Evolutionary conservation across 2,113 vertebrate genomes (phyloP), one percentile per base, ranked within the genome.

Genomic region (Malaclemys terrapin): DNA sequence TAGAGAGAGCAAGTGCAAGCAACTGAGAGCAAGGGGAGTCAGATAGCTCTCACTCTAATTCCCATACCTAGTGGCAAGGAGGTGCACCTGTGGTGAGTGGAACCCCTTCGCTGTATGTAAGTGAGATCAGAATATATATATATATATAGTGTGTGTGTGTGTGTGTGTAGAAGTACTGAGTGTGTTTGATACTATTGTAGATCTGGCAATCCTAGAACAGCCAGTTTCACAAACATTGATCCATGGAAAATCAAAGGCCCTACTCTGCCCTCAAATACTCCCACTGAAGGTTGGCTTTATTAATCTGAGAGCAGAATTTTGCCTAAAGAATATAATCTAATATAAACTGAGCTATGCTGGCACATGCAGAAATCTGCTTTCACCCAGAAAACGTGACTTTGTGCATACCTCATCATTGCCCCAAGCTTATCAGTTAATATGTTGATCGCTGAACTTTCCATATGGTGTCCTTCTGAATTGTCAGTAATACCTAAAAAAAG

Each of bases 251-350:
- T n/a, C 53, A 91, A 82, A 31, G 59, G 17, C 35, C 52, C 35
- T 87, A 31, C 81, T 90, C 25, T 38, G n/a, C 54, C 56, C 5
- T 90, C 47, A 86, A 38, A 20, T 29, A 53, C 19, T 90, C 52
- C 57, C 80, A 24, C 14, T 87, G 38, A 56, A 75, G 86, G 82
- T 7, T 80, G 75, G 0, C 31, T 82, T 24, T 81, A 35, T 83
- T 94, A 56, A 31, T 62, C 53, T 31, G 9, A 54, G 84, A 90
- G 75, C 13, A 91, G 45, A 88, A 91, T 79, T 93, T 93, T 94
- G 19, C 27, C 47, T 84, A 45, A 65, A 84, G 86, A 89, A 65
- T 3, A 80, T 25, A 87, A 76, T 56, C 35, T 82, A 50, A 3
- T 54, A 38, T 50, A 80, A 83, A 59, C 13, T 69, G 8, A 82